Percentiles rank a stretch among this genome's conserved stretches.
Evolutionary conservation across 2,888 invertebrate species (phyloP).

Genomic region (Pinctada fucata): DNA sequence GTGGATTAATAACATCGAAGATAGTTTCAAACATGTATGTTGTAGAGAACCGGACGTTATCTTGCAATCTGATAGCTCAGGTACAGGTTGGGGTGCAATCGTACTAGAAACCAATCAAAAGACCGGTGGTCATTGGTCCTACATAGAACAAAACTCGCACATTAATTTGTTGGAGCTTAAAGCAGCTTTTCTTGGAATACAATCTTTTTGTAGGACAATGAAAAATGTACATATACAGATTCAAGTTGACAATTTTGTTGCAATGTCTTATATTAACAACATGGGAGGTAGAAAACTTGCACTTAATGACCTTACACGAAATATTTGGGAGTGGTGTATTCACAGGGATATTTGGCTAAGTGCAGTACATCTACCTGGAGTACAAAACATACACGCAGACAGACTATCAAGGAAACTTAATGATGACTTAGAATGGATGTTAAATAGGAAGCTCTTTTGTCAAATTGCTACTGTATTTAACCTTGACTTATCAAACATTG

Average conservation of each 20-base stretch:
- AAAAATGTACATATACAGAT: conserved; percentile 28
- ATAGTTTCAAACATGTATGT: conserved; percentile 2
- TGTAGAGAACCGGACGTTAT: conserved; percentile 5
- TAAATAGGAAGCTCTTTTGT: conserved; percentile 7
- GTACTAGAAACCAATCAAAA: neutral
- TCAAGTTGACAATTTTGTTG: conserved; percentile 37
- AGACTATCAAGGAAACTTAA: conserved; percentile 32
- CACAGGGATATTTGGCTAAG: conserved; percentile 34
- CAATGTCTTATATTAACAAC: conserved; percentile 36
- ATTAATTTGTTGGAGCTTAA: conserved; percentile 32
- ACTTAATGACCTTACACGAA: neutral
- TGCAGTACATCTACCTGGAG: conserved; percentile 35
- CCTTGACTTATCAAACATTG: neutral
- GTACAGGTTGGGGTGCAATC: conserved; percentile 27
- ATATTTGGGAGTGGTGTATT: conserved; percentile 36
- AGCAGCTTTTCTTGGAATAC: conserved; percentile 26
- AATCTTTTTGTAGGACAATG: conserved; percentile 13
- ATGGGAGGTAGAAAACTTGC: conserved; percentile 37
- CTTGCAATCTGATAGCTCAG: conserved; percentile 10
- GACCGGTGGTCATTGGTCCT: conserved; percentile 31
- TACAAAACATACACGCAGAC: conserved; percentile 32
- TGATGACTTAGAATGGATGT: conserved; percentile 40
- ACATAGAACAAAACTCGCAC: conserved; percentile 19
- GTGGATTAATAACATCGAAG: conserved; percentile 11
- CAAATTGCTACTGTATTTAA: neutral